Conservation (phyloP, 1,140 invertebrate genomes). For the Apocrypta bakeri region DNA sequence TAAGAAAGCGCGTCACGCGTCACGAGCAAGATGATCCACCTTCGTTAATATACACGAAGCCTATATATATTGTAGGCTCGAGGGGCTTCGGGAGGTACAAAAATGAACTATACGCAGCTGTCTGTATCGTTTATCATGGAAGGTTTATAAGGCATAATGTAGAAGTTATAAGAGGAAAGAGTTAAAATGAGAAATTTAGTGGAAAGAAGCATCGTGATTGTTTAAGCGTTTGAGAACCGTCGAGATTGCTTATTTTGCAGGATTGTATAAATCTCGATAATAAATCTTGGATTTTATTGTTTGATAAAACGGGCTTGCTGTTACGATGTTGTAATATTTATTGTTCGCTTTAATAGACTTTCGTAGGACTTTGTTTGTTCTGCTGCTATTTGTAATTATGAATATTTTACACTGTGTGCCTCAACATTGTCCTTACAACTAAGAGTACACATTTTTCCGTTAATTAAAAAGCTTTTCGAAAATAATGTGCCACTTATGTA, state of each 20-base stretch:
- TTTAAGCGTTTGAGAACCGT: neutral
- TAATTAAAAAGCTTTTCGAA: too few species aligned
- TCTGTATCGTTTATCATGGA: constrained; percentile 23
- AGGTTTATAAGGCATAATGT: neutral
- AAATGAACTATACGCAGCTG: neutral
- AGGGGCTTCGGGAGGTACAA: neutral
- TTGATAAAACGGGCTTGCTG: neutral
- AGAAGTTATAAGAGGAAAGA: neutral
- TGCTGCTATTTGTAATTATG: too few species aligned
- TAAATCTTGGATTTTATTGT: neutral
- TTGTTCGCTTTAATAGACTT: neutral
- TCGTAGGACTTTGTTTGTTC: neutral
- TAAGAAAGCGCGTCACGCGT: neutral
- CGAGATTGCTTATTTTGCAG: neutral
- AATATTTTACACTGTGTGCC: neutral
- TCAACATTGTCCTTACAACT: too few species aligned
- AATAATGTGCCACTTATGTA: too few species aligned
- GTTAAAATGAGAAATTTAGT: neutral
- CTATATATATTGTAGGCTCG: neutral
- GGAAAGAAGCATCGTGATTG: neutral
- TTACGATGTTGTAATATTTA: neutral
- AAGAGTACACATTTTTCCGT: too few species aligned
- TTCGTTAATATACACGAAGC: neutral
- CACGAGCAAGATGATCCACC: neutral
- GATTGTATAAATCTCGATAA: too few species aligned